Conservation (phyloP, 2,888 invertebrate genomes). For the Calameuta idolon region DNA sequence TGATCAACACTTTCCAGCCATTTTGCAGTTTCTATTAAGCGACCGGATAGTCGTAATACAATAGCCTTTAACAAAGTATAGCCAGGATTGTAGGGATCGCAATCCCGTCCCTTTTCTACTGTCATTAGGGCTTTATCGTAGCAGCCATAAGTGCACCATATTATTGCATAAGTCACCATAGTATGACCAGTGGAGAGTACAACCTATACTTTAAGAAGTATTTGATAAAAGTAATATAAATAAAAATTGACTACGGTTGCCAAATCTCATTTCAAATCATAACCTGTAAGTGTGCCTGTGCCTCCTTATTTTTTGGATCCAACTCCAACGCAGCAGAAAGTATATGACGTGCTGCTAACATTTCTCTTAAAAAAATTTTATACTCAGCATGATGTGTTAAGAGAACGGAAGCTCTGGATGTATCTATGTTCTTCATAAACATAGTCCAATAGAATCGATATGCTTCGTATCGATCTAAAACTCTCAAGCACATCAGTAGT, state of each 20-base stretch:
- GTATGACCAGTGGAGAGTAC: conserved; percentile 36
- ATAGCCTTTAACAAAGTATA: conserved; percentile 41
- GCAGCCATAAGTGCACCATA: conserved; percentile 44
- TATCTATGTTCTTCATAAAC: conserved; percentile 28
- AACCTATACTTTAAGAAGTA: conserved; percentile 20
- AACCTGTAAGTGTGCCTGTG: conserved; percentile 39
- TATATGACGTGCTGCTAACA: conserved; percentile 37
- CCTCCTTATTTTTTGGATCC: conserved; percentile 28
- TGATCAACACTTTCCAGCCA: conserved; percentile 39
- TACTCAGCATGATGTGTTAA: conserved; percentile 39
- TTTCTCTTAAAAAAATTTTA: conserved; percentile 39
- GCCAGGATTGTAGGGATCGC: conserved; percentile 47
- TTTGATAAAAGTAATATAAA: background rate
- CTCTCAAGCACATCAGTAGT: conserved; percentile 33
- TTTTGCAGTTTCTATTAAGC: conserved; percentile 34
- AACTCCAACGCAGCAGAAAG: conserved; percentile 38
- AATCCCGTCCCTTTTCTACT: conserved; percentile 41
- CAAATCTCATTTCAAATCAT: background rate
- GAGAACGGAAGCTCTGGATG: conserved; percentile 30
- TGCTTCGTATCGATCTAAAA: conserved; percentile 37
- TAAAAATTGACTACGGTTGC: background rate
- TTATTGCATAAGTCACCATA: conserved; percentile 32
- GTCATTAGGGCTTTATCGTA: conserved; percentile 43
- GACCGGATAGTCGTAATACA: conserved; percentile 40
- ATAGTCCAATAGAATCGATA: conserved; percentile 35